Evolutionary conservation across 2,113 vertebrate species (phyloP).

Genomic region (Centrocercus urophasianus): DNA sequence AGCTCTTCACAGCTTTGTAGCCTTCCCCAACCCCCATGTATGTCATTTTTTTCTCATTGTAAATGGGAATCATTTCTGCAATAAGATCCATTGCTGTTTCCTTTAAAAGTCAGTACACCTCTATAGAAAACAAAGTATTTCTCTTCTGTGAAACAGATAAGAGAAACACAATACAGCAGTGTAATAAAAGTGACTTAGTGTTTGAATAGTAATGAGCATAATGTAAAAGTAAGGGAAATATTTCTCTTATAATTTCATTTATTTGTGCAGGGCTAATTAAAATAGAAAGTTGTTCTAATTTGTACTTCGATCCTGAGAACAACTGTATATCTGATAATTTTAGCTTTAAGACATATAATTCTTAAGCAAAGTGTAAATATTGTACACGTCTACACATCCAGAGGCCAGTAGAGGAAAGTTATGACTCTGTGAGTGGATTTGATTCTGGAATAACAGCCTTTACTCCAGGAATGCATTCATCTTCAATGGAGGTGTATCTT

Average conservation of each 20-base stretch:
- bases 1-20: too few relatives aligned
- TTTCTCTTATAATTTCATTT: background rate
- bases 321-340: background rate
- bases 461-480: background rate
- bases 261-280: background rate
- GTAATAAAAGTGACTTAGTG: background rate
- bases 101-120: background rate
- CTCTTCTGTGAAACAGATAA: background rate
- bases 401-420: too few relatives aligned
- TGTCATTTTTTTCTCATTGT: background rate
- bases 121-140: background rate
- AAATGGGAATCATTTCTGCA: background rate
- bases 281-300: background rate
- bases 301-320: background rate
- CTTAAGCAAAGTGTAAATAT: background rate
- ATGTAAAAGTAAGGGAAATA: background rate
- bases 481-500: background rate
- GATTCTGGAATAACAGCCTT: background rate
- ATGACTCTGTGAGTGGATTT: accelerated
- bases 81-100: background rate
- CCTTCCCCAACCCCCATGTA: too few relatives aligned
- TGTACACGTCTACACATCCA: background rate
- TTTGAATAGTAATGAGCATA: background rate
- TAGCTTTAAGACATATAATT: background rate
- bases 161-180: background rate